phyloP scores from a whole-genome alignment of 2,797 vertebrate genomes.

The Heterohyrax brucei region DNA sequence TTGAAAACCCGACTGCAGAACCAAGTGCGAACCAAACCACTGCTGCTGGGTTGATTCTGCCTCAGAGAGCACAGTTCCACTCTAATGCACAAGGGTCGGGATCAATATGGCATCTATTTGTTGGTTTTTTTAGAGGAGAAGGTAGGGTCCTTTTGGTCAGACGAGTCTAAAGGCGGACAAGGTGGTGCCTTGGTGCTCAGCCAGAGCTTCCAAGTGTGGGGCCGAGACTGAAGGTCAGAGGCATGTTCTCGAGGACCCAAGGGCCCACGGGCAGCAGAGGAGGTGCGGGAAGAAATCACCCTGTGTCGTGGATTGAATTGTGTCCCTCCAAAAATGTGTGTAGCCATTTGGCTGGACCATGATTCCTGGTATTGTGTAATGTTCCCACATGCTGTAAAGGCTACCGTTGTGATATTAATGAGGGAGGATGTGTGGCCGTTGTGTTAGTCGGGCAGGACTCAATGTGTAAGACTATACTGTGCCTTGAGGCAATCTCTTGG shows the following conservation, averaged over 20 bases:
- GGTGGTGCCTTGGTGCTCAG: fast-evolving
- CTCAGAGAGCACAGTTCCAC: neutral
- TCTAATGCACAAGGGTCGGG: neutral
- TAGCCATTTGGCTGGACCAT: too few species aligned
- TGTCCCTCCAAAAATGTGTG: too few species aligned
- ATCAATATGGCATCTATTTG: neutral
- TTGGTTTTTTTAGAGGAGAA: neutral
- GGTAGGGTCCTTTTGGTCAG: neutral
- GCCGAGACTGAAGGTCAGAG: neutral
- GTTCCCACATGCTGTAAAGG: too few species aligned
- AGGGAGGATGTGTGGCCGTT: too few species aligned
- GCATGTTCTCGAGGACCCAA: neutral
- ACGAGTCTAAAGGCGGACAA: fast-evolving
- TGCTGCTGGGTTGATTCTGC: too few species aligned
- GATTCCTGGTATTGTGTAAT: too few species aligned
- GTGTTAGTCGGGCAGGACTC: too few species aligned
- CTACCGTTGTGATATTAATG: too few species aligned
- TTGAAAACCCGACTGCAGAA: neutral
- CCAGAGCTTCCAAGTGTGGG: neutral
- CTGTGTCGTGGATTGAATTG: too few species aligned
- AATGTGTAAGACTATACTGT: too few species aligned
- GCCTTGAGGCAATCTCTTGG: too few species aligned
- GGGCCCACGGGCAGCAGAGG: neutral
- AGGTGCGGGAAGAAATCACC: neutral
- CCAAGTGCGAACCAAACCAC: too few species aligned